Percentiles rank a stretch among this genome's conserved stretches.
phyloP scores from a whole-genome alignment of 2,113 vertebrate genomes.

The Oceanites oceanicus region DNA sequence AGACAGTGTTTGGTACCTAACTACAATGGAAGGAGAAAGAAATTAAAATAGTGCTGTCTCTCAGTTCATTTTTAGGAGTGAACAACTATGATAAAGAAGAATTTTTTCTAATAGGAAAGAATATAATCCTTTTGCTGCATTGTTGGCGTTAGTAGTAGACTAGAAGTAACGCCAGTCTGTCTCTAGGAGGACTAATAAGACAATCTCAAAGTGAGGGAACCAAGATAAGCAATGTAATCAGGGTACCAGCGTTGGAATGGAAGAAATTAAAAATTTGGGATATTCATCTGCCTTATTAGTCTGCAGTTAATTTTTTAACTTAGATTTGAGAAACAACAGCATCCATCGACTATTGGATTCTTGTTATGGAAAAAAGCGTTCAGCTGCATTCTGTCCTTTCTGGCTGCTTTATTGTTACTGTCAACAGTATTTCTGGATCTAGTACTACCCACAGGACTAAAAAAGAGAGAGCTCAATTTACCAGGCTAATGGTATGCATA shows the following conservation, averaged over 20 bases:
- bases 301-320: background rate
- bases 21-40: background rate
- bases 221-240: background rate
- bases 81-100: background rate
- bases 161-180: background rate
- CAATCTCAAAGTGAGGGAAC: background rate
- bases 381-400: background rate
- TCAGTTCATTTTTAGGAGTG: background rate
- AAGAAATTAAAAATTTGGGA: background rate
- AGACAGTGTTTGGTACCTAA: background rate
- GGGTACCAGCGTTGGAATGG: background rate
- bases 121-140: background rate
- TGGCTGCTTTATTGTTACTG: background rate
- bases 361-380: background rate
- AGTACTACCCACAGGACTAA: background rate
- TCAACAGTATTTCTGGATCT: background rate
- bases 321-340: background rate
- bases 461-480: background rate
- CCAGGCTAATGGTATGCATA: background rate
- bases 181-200: background rate
- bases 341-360: background rate
- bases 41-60: background rate
- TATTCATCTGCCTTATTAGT: background rate
- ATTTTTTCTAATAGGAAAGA: background rate
- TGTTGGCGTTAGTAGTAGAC: background rate